These are phyloP conservation scores for Ridgeia piscesae DNA, from an alignment of 1,140 invertebrate species.

Conservation along the genomic window DNA sequence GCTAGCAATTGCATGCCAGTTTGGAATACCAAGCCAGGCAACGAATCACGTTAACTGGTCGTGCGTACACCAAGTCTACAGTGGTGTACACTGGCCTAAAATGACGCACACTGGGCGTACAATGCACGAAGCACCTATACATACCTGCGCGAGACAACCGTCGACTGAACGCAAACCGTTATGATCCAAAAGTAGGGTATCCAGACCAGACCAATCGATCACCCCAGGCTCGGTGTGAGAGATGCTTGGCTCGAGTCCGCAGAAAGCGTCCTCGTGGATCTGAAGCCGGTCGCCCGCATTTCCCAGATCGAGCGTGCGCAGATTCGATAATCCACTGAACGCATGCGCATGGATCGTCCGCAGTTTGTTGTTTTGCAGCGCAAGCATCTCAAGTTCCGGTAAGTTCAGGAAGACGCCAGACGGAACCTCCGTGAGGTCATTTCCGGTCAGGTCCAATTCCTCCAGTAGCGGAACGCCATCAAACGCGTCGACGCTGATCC, in stretches of 20 bases:
- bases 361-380: slow-evolving; percentile 26
- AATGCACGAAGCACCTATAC: not conserved
- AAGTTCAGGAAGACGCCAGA: slow-evolving; percentile 12
- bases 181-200: slow-evolving; percentile 25
- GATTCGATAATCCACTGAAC: slow-evolving; percentile 17
- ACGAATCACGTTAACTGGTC: no score
- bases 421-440: slow-evolving; percentile 23
- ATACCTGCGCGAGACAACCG: slow-evolving; percentile 10
- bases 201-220: slow-evolving; percentile 24
- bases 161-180: slow-evolving; percentile 23
- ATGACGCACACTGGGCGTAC: no score
- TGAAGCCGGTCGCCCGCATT: slow-evolving; percentile 6
- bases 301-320: slow-evolving; percentile 22
- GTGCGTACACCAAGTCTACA: not conserved
- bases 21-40: not conserved
- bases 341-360: slow-evolving; percentile 3
- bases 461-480: slow-evolving; percentile 12
- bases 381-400: slow-evolving; percentile 1
- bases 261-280: slow-evolving; percentile 27
- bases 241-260: slow-evolving; percentile 22
- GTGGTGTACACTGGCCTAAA: no score
- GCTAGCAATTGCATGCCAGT: no score
- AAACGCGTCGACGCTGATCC: slow-evolving; percentile 5
- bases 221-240: slow-evolving; percentile 8
- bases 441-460: slow-evolving; percentile 23